These are phyloP conservation scores for Drosophila lacertosa DNA, from an alignment of 1,140 invertebrate species.

Conservation along the genomic window DNA sequence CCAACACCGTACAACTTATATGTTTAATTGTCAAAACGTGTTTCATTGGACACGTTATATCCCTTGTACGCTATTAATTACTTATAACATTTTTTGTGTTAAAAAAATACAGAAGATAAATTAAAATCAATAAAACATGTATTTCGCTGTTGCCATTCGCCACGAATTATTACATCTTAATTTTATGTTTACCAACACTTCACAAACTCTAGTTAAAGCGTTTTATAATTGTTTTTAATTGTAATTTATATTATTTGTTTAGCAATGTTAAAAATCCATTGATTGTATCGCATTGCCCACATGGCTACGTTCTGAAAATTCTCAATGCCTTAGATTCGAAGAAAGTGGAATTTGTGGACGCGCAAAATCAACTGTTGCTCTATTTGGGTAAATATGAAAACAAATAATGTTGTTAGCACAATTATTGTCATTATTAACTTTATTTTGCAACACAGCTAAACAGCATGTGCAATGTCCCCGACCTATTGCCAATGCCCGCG, in stretches of 20 bases:
- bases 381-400: conserved; percentile 86
- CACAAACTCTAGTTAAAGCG: background rate
- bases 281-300: conserved; percentile 84
- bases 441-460: conserved; percentile 83
- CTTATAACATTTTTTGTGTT: too few relatives aligned
- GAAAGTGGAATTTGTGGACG: conserved; percentile 88
- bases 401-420: conserved; percentile 4
- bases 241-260: conserved; percentile 19
- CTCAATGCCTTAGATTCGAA: conserved; percentile 91
- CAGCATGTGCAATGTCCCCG: conserved; percentile 87
- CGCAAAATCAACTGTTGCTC: conserved; percentile 89
- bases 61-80: too few relatives aligned
- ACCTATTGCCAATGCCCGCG: conserved; percentile 88
- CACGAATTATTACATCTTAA: background rate
- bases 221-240: background rate
- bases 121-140: too few relatives aligned
- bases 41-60: too few relatives aligned
- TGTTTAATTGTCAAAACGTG: too few relatives aligned
- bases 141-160: conserved; percentile 11
- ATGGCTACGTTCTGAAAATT: conserved; percentile 93
- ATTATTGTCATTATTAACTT: background rate
- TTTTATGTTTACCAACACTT: background rate
- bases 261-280: conserved; percentile 86
- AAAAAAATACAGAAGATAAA: too few relatives aligned
- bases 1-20: background rate